Evolutionary conservation across 1,140 invertebrate genomes (phyloP), one percentile per base, ranked within the genome.

Genomic region (Drosophila nasuta): DNA sequence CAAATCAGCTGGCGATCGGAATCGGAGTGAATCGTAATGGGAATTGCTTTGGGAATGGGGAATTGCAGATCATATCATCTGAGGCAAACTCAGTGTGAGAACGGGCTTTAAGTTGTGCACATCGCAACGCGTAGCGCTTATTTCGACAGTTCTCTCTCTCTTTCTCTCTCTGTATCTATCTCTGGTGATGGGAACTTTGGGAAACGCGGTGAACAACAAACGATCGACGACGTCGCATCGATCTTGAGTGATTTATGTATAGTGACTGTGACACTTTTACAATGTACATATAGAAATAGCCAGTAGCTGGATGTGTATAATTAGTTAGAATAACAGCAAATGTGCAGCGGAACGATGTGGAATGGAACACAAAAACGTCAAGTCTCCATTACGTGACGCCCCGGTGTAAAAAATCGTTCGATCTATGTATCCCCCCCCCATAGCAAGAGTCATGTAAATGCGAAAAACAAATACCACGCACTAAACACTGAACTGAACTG

Each of bases 391-490:
- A 60, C 56, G 65, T 62, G 65, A 68, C 62, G 5, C 2, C 35
- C 13, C 13, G 62, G 62, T 72, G 69, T 72, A 72, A 72, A 66
- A 25, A 68, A 38, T 7, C 35, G 35, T 2, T 38, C 35, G 38
- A 51, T 66, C 51, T 43, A 58, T 25, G 20, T 25, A 25, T 3
- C 15, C 33, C 15, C 33, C 1, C 3, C 2, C 3, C 3, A 59
- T 15, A 67, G 0, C 20, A 25, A 25, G 20, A 25, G 28, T 72
- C 75, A 68, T 87, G 82, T 79, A 87, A 88, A 87, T 73, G 54
- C 45, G 52, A 80, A 73, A 81, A 43, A 49, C 70, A 87, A 87
- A 87, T 78, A 75, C 79, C 79, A 79, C 76, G 79, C 83, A 87
- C 48, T 41, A 63, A 38, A 38, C 35, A 3, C 33, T 7, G 35